Percentiles rank a stretch among this genome's conserved stretches.
Evolutionary conservation across 2,113 vertebrate species (phyloP).

Genomic region (Catharus fuscescens): DNA sequence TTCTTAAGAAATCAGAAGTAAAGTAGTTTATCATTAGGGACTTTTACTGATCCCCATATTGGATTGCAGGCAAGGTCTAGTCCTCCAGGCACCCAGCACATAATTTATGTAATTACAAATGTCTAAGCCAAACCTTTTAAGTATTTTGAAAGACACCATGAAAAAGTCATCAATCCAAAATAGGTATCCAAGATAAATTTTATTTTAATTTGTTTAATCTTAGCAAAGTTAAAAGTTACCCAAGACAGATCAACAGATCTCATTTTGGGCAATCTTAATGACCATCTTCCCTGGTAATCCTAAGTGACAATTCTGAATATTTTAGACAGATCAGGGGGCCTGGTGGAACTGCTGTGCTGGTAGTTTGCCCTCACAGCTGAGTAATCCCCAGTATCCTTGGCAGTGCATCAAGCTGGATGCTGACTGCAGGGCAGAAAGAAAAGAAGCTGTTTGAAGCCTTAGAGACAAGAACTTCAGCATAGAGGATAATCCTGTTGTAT

Average conservation of each 20-base stretch:
- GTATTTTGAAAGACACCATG: not conserved
- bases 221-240: not conserved
- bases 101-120: not conserved
- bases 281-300: not conserved
- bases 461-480: not conserved
- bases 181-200: not conserved
- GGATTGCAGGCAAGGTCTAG: not conserved
- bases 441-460: not conserved
- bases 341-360: not conserved
- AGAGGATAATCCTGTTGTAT: not conserved
- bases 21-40: not conserved
- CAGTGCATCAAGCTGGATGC: not conserved
- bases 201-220: not conserved
- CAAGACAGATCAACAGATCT: not conserved
- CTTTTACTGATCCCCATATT: not conserved
- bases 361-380: not conserved
- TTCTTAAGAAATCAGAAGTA: not conserved
- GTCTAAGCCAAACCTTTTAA: not conserved
- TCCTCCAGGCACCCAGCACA: not conserved
- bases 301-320: not conserved
- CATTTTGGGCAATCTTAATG: not conserved
- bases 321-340: not conserved
- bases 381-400: conserved; percentile 3
- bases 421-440: not conserved
- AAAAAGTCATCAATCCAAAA: not conserved